Conservation (phyloP, 2,888 invertebrate genomes). For the Cryptocephalus primarius region DNA sequence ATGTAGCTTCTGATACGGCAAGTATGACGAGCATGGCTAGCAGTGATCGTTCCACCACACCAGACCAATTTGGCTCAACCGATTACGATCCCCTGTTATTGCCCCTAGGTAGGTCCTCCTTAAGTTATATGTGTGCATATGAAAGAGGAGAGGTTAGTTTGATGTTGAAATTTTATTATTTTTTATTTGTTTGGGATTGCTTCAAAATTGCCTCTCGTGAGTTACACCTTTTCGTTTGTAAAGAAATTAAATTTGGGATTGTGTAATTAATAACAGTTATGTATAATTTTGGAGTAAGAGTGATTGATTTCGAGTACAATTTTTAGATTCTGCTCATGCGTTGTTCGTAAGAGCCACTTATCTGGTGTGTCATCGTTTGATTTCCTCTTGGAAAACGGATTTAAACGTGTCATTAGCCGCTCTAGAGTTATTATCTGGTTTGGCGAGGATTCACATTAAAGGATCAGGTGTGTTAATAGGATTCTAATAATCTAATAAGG, state of each 20-base stretch:
- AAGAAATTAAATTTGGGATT: too few species aligned
- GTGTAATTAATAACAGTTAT: too few species aligned
- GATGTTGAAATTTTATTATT: slow-evolving; percentile 17
- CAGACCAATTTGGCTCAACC: slow-evolving; percentile 23
- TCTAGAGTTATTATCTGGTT: slow-evolving; percentile 78
- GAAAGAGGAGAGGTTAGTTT: not conserved
- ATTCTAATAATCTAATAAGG: not conserved
- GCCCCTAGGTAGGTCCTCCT: slow-evolving; percentile 37
- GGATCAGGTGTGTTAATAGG: slow-evolving; percentile 59
- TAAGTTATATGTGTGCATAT: not conserved
- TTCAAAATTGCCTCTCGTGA: not conserved
- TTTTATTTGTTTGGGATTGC: slow-evolving; percentile 1
- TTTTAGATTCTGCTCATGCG: slow-evolving; percentile 71
- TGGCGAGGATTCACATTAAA: slow-evolving; percentile 80
- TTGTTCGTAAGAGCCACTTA: slow-evolving; percentile 88
- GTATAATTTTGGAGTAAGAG: too few species aligned
- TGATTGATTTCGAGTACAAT: too few species aligned
- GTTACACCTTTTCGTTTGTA: too few species aligned
- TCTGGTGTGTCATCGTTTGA: slow-evolving; percentile 86
- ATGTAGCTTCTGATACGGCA: slow-evolving; percentile 37
- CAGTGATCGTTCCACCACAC: slow-evolving; percentile 32
- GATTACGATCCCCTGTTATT: slow-evolving; percentile 29
- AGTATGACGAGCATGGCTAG: slow-evolving; percentile 38
- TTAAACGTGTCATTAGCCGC: slow-evolving; percentile 89
- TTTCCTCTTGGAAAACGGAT: slow-evolving; percentile 94